A percentile compares a stretch with the other conserved stretches of the same genome.
phyloP scores from a whole-genome alignment of 2,113 vertebrate genomes.

The Aramus guarauna region DNA sequence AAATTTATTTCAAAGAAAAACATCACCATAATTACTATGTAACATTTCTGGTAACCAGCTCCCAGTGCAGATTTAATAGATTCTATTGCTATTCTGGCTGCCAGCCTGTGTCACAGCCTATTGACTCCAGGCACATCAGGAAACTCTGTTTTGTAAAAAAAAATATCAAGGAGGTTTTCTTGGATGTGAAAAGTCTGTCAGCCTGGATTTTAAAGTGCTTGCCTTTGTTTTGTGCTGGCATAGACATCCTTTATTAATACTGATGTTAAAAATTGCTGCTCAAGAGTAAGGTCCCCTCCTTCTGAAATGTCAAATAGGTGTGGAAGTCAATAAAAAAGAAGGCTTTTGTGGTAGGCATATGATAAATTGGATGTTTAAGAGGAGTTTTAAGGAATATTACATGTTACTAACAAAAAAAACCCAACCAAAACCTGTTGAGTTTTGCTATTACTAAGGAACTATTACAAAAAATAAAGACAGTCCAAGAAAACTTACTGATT shows the following conservation, averaged over 20 bases:
- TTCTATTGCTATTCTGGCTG: not conserved
- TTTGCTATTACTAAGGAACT: not conserved
- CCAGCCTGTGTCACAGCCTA: not conserved
- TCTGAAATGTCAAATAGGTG: not conserved
- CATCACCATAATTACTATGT: not conserved
- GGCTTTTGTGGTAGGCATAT: not conserved
- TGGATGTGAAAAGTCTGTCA: not conserved
- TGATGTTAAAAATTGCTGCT: not conserved
- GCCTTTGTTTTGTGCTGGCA: not conserved
- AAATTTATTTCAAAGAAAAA: not conserved
- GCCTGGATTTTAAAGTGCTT: not conserved
- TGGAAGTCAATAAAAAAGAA: not conserved
- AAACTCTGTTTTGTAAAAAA: not conserved
- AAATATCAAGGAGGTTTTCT: not conserved
- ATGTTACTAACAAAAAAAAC: not conserved
- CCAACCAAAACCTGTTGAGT: not conserved
- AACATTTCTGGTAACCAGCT: not conserved
- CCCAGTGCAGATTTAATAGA: not conserved
- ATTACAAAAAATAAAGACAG: not conserved
- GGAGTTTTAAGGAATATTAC: not conserved
- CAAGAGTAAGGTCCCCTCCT: not conserved
- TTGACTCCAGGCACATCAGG: not conserved
- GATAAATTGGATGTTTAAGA: not conserved
- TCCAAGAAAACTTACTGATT: not conserved
- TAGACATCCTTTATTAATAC: not conserved